Evolutionary conservation across 2,113 vertebrate genomes (phyloP), one percentile per base, ranked within the genome.

Genomic region (Meleagris gallopavo): DNA sequence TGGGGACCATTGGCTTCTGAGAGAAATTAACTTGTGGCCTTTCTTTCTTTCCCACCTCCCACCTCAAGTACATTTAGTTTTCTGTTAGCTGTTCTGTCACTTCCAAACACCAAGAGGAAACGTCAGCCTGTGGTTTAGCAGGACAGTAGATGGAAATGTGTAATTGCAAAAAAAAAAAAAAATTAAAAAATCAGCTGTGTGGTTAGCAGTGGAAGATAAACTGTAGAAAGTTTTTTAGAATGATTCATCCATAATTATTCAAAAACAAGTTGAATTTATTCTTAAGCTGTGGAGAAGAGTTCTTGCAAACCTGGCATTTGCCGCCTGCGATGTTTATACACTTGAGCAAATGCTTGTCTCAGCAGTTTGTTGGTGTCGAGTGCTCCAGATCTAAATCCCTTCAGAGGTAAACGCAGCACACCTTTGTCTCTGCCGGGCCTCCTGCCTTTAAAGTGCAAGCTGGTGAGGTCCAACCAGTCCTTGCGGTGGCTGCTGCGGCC

Each of bases 301-400:
- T 95, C 95, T 83, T 91, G 66, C 79, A 72, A 81, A 72, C 65
- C 75, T 94, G 78, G 71, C 48, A 0, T 73, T 94, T 74, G 85
- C 90, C 17, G 1, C 57, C 83, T 1, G 0, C 64, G 88, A 12
- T 95, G 94, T 96, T 96, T 96, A 76, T 93, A 62, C 77, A 95
- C 91, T 85, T 94, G 96, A 93, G 70, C 27, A 95, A 95, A 90
- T 88, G 96, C 85, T 85, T 95, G 87, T 54, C 66, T 96, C 96
- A 95, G 96, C 96, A 96, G 76, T 95, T 94, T 81, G 84, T 66
- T 17, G 2, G 4, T 72, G 89, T 75, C 41, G 58, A 93, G 76
- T 15, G 70, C 80, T 95, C 80, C 89, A 88, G 73, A 96, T 95
- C 73, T 93, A 79, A 96, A 95, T 95, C 96, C 91, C 83, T 94